Percentiles rank a stretch among this genome's conserved stretches.
Evolutionary conservation across 2,888 invertebrate genomes (phyloP).

Genomic region (Xylocampa areola): DNA sequence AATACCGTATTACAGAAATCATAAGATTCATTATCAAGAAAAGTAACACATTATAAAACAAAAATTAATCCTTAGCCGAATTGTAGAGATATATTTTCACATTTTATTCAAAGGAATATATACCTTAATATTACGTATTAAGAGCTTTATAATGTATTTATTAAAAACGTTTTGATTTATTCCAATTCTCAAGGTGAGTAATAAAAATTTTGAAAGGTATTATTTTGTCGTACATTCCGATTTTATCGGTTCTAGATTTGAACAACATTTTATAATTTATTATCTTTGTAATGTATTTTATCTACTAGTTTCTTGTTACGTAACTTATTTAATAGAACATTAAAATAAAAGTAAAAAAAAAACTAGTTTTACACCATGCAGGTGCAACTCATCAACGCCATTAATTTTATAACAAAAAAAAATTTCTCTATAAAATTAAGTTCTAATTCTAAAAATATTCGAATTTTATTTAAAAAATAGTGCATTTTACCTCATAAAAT

Average conservation of each 20-base stretch:
- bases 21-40: neutral
- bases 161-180: neutral
- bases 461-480: too few species aligned
- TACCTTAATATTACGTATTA: neutral
- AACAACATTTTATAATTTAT: slow-evolving; percentile 22
- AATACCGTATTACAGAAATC: neutral
- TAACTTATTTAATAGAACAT: too few species aligned
- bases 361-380: too few species aligned
- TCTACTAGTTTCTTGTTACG: too few species aligned
- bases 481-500: too few species aligned
- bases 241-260: slow-evolving; percentile 37
- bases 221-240: slow-evolving; percentile 31
- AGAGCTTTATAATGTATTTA: neutral
- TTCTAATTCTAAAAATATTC: too few species aligned
- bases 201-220: slow-evolving; percentile 41
- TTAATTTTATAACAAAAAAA: too few species aligned
- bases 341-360: too few species aligned
- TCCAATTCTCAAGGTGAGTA: slow-evolving; percentile 31
- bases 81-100: neutral
- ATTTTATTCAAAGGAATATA: neutral
- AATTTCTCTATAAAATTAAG: too few species aligned
- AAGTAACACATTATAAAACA: neutral
- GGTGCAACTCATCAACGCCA: too few species aligned
- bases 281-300: too few species aligned
- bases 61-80: slow-evolving; percentile 7